Conservation (phyloP, 1,140 invertebrate species). For the Samia ricini region DNA sequence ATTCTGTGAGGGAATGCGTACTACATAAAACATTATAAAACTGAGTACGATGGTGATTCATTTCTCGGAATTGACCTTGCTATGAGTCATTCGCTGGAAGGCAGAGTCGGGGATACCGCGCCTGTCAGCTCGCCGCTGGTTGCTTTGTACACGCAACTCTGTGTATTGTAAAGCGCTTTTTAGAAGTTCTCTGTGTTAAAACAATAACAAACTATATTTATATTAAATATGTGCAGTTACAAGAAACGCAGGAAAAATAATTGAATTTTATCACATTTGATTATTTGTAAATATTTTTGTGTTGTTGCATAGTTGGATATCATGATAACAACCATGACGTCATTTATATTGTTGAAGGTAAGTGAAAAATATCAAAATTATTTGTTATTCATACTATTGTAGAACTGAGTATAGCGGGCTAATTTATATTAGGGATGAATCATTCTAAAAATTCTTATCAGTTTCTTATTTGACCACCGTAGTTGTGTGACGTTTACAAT, state of each 20-base stretch:
- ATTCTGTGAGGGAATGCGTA: conserved; percentile 62
- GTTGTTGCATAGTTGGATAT: conserved; percentile 64
- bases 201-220: conserved; percentile 29
- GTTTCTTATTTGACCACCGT: conserved; percentile 60
- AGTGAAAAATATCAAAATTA: conserved; percentile 28
- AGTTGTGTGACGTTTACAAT: conserved; percentile 43
- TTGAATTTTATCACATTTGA: conserved; percentile 27
- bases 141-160: conserved; percentile 64
- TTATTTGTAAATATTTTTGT: conserved; percentile 61
- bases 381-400: conserved; percentile 3
- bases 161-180: conserved; percentile 49
- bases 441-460: conserved; percentile 46
- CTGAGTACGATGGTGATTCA: conserved; percentile 75
- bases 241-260: conserved; percentile 46
- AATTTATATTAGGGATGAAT: conserved; percentile 31
- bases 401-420: neutral
- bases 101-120: conserved; percentile 77
- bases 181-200: conserved; percentile 33
- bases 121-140: conserved; percentile 72
- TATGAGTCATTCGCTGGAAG: conserved; percentile 77
- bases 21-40: conserved; percentile 70
- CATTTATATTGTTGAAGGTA: conserved; percentile 76
- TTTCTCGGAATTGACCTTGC: conserved; percentile 79
- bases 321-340: conserved; percentile 78
- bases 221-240: conserved; percentile 47